Evolutionary conservation across 2,113 vertebrate genomes (phyloP), one percentile per base, ranked within the genome.

Genomic region (Ptilorrhoa leucosticta): DNA sequence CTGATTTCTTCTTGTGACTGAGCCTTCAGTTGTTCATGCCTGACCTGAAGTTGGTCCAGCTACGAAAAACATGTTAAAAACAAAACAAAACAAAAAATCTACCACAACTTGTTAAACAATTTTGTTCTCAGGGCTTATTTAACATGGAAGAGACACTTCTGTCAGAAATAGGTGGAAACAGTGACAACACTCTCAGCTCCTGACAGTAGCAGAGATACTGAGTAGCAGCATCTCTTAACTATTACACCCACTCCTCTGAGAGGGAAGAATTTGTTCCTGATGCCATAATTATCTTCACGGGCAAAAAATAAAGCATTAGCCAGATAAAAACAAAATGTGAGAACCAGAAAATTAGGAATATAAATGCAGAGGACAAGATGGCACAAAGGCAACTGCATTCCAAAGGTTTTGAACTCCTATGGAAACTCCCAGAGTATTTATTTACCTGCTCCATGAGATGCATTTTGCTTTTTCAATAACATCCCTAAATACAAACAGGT

Each of bases 1-100:
- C 94, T 58, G 35, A 99, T 95, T 97, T 99, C 99, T 88, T 99
- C 95, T 87, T 98, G 98, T 0, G 98, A 99, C 65, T 44, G 98
- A 61, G 94, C 83, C 95, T 98, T 98, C 20, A 99, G 93, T 5
- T 97, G 95, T 17, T 95, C 96, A 26, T 98, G 97, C 31, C 94
- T 90, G 2, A 97, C 78, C 39, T 98, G 98, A 51, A 99, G 97
- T 50, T 66, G 94, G 54, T 97, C 95, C 96, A 99, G 94, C 99
- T 99, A 84, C 8, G 9, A 33, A 80, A 92, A 20, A 68, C 9
- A 9, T 1, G 13, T 50, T 54, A 27, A 82, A 66, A 64, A 24
- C 5, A 37, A 50, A 13, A 1, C 18, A 30, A 44, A 35, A 51
- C 53, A 26, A 15, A 33, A 10, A 6, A 24, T 0, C 11, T 31